Evolutionary conservation across 53 echinoderm and acorn worm species (phyloP), one percentile per base, ranked within the genome.

Genomic region (Pentamera pediparva): DNA sequence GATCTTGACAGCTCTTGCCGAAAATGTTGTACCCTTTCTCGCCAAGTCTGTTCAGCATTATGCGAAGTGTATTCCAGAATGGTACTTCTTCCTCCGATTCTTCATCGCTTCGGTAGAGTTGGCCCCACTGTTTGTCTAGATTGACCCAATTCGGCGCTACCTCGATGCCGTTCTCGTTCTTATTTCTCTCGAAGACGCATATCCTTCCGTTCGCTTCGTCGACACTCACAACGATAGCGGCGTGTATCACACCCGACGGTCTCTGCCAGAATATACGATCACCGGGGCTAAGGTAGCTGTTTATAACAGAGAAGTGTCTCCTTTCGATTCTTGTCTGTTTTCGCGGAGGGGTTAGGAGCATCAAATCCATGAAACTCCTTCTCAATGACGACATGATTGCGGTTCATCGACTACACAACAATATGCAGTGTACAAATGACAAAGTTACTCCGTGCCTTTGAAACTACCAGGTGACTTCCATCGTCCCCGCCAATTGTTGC

Each of bases 11-110:
- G 17, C 45, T 67, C 41, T 67, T 67, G 30, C 67, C 67, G 9
- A 67, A 67, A 2, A 67, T 26, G 18, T 67, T 67, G 67, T 67
- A 67, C 30, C 67, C 67, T 32, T 67, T 67, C 13, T 67, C 67
- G 6, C 47, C 67, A 1, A 67, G 27, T 8, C 45, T 67, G 19
- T 67, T 43, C 67, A 67, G 29, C 67, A 67, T 67, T 37, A 67
- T 67, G 28, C 67, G 40, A 10, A 67, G 17, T 26, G 13, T 39
- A n/a, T 41, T 67, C 45, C 28, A 67, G 40, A 67, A 12, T 28
- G 67, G 67, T 25, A 67, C 32, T 4, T 22, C 21, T 4, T 22
- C 21, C 41, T 67, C 67, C 67, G 29, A 2, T 22, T 67, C 67
- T 13, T 67, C 67, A 43, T 67, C 67, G 45, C 67, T 43, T n/a